These are phyloP conservation scores for Pomatostomus ruficeps DNA, from an alignment of 2,113 vertebrate genomes.

Conservation along the genomic window DNA sequence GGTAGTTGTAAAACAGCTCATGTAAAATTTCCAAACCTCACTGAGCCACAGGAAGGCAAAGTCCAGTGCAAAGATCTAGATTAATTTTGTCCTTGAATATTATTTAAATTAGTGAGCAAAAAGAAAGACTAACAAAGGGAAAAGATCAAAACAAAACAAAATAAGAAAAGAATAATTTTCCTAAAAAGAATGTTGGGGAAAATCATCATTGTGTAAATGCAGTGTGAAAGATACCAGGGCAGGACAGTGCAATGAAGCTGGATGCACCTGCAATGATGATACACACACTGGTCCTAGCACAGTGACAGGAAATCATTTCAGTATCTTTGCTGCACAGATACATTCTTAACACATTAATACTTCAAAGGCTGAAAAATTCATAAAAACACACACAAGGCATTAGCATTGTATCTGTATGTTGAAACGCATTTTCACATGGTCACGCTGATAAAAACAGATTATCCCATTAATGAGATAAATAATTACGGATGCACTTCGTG, in stretches of 20 bases:
- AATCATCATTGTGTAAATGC: not conserved
- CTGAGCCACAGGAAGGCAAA: not conserved
- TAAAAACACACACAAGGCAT: not conserved
- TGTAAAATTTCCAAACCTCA: not conserved
- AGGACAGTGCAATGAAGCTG: not conserved
- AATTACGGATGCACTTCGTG: slow-evolving; percentile 26
- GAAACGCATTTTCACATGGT: slow-evolving; percentile 13
- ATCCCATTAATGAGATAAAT: slow-evolving; percentile 42
- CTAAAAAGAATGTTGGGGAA: not conserved
- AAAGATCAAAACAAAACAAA: not conserved
- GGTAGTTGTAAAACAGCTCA: not conserved
- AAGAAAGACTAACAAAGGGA: not conserved
- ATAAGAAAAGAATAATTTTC: not conserved
- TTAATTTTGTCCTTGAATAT: not conserved
- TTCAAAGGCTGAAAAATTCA: not conserved
- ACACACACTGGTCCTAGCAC: not conserved
- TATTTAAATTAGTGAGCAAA: not conserved
- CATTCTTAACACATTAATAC: not conserved
- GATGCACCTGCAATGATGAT: not conserved
- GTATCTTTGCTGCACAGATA: not conserved
- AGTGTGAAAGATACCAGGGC: not conserved
- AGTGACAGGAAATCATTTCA: not conserved
- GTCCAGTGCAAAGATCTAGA: not conserved
- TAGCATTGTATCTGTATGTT: not conserved
- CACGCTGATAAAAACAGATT: slow-evolving; percentile 19